A percentile compares a stretch with the other conserved stretches of the same genome.
Evolutionary conservation across 2,113 vertebrate genomes (phyloP).

Genomic region (Ivindomyrus marchei): DNA sequence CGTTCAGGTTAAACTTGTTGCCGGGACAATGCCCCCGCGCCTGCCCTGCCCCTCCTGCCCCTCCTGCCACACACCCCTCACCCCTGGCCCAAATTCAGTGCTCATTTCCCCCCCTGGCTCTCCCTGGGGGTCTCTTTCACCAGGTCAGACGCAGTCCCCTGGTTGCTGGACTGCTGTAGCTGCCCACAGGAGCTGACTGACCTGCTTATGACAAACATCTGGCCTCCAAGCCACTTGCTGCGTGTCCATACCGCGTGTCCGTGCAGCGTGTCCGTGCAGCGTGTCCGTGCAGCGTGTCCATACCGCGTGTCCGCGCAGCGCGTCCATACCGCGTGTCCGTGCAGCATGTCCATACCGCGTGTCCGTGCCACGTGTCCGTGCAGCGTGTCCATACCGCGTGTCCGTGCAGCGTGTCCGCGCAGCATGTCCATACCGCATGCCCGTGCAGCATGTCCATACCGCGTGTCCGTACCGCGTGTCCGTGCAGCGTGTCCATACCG

Average conservation of each 20-base stretch:
- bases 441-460: too few species aligned
- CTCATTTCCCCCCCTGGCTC: constrained; percentile 34
- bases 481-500: accelerated
- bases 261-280: too few species aligned
- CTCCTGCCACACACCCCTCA: not conserved
- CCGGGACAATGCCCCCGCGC: constrained; percentile 10
- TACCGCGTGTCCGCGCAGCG: too few species aligned
- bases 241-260: too few species aligned
- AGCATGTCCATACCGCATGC: too few species aligned
- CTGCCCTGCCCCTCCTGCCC: not conserved
- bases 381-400: too few species aligned
- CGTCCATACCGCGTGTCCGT: too few species aligned
- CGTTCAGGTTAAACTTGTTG: constrained; percentile 67
- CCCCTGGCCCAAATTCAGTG: constrained; percentile 26
- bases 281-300: too few species aligned
- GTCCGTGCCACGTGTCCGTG: too few species aligned
- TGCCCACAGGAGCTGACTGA: not conserved
- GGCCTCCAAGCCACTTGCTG: not conserved
- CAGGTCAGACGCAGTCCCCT: constrained; percentile 20
- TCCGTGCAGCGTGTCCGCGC: too few species aligned
- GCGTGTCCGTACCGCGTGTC: too few species aligned
- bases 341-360: too few species aligned
- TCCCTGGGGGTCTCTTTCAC: constrained; percentile 35
- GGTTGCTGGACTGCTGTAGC: constrained; percentile 1
- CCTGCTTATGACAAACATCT: not conserved